Percentiles rank a stretch among this genome's conserved stretches.
Conservation (phyloP, 2,113 vertebrate species). For the Macquaria australasica region DNA sequence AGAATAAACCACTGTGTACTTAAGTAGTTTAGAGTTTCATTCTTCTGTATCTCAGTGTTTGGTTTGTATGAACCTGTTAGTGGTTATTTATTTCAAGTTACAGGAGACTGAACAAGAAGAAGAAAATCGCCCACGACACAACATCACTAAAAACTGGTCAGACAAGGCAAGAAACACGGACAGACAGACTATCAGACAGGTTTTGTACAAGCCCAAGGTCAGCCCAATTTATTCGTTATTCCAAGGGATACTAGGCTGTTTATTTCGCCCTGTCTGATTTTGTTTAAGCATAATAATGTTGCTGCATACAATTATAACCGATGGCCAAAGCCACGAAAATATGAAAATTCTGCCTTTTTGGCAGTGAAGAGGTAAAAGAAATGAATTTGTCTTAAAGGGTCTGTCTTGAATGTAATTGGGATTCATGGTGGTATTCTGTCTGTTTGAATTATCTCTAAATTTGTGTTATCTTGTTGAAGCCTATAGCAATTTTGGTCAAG, state of each 20-base stretch:
- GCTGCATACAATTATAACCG: neutral
- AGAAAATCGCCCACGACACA: too few relatives aligned
- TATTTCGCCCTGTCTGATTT: neutral
- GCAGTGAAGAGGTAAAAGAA: neutral
- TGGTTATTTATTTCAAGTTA: too few relatives aligned
- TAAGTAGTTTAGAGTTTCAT: too few relatives aligned
- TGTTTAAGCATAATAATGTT: neutral
- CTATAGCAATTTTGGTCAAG: neutral
- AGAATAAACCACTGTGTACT: too few relatives aligned
- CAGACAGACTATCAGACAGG: neutral
- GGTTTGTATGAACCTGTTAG: too few relatives aligned
- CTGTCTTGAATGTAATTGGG: neutral
- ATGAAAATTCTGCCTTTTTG: neutral
- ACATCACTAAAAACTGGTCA: neutral
- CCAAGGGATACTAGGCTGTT: neutral
- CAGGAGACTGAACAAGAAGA: too few relatives aligned
- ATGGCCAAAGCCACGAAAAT: neutral
- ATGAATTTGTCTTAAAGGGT: neutral
- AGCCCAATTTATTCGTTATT: neutral
- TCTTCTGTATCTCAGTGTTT: too few relatives aligned
- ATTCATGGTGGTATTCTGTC: neutral
- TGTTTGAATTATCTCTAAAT: neutral
- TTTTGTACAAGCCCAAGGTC: neutral
- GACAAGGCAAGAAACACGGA: neutral
- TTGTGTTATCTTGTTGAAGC: neutral